Percentiles rank a stretch among this genome's conserved stretches.
Conservation (phyloP, 2,888 invertebrate species). For the Meta bourneti region DNA sequence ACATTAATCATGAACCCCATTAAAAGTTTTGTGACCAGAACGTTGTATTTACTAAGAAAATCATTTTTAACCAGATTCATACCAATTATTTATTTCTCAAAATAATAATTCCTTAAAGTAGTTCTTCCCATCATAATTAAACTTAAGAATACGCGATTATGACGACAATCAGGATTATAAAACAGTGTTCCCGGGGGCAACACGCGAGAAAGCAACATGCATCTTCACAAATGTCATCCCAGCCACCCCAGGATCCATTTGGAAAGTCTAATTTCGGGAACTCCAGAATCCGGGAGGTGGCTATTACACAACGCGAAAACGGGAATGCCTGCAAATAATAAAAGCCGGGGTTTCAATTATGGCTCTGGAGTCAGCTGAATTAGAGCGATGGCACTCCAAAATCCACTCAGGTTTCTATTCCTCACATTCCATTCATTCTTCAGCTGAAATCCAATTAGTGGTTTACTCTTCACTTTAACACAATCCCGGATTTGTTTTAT, state of each 20-base stretch:
- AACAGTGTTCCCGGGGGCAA: not conserved
- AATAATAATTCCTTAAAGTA: too few species aligned
- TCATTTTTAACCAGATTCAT: too few species aligned
- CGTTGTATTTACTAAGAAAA: too few species aligned
- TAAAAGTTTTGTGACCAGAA: too few species aligned
- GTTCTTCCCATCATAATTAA: not conserved
- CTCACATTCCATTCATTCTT: constrained; percentile 3
- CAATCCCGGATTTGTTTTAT: constrained; percentile 10
- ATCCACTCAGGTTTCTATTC: constrained; percentile 23
- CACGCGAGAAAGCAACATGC: not conserved
- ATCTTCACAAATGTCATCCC: not conserved
- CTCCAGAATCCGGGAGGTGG: not conserved
- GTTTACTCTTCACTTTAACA: constrained; percentile 36
- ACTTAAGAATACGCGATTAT: not conserved
- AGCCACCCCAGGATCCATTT: too few species aligned
- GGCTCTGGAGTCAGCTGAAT: not conserved
- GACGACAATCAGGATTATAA: not conserved
- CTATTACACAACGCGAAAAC: not conserved
- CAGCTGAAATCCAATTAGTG: constrained; percentile 16
- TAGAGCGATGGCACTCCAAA: not conserved
- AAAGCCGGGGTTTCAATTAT: constrained; percentile 22
- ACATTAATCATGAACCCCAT: too few species aligned
- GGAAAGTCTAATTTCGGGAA: not conserved
- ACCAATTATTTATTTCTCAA: too few species aligned
- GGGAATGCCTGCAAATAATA: not conserved